Base-by-base conservation (phyloP, 2,797 vertebrate genomes). In the Betta splendens region DNA sequence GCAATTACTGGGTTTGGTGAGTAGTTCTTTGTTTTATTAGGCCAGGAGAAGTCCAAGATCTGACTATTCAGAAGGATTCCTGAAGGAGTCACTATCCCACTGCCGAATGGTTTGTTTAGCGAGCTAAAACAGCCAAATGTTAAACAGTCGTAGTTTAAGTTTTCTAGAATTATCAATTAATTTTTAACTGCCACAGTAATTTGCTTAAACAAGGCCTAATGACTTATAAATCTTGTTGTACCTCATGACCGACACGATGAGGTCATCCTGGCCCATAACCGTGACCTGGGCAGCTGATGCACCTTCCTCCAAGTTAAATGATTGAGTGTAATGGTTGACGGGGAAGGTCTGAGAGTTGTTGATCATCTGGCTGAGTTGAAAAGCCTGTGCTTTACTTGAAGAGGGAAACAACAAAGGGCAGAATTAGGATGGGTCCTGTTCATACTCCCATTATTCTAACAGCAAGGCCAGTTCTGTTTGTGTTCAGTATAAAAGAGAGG, bases 21-120 rank as follows among this genome's bases (percentile, higher is more conserved):
- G 42, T 85, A 72, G 72, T 77, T 90, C 15, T 60, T 74, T 11
- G 93, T 95, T 88, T 93, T 94, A 76, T 98, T 98, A 22, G 92
- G 90, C 95, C 96, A 98, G 48, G 95, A 97, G 84, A 99, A 99
- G 82, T 95, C 96, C 84, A 98, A 80, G 85, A 99, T 97, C 85
- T 99, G 95, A 80, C 98, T 99, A 82, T 99, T 99, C 25, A 99
- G 88, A 42, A 99, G 93, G 66, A 99, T 92, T 70, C 98, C 98
- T 5, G 97, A 98, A 13, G 94, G 80, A 9, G 95, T 98, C 77
- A 99, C 85, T 57, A 99, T 95, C 48, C 94, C 88, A 31, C 98
- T 99, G 67, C 98, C 98, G 71, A 99, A 99, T 2, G 96, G 96
- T 75, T 89, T 94, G 86, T 98, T 99, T 60, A 99, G 78, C 29